Evolutionary conservation across 1,140 invertebrate species (phyloP).

Genomic region (Apis florea): DNA sequence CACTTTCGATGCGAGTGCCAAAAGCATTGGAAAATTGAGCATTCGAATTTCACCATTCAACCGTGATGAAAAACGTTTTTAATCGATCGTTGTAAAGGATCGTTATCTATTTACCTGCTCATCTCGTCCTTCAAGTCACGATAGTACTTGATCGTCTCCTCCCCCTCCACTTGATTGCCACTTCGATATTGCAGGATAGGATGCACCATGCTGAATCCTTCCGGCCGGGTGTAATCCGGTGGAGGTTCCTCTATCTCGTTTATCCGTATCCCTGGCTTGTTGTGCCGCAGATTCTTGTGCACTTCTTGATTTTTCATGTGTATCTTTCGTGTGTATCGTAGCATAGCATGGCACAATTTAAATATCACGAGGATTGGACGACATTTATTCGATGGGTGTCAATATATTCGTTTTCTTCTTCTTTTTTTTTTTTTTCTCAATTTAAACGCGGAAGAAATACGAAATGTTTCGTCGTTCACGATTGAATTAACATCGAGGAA

Average conservation of each 20-base stretch:
- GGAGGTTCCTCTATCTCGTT: slow-evolving; percentile 81
- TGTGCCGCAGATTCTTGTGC: slow-evolving; percentile 85
- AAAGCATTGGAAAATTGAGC: slow-evolving; percentile 75
- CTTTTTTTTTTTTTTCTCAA: no score
- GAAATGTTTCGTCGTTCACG: no score
- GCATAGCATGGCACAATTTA: slow-evolving; percentile 4
- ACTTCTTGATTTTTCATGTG: slow-evolving; percentile 86
- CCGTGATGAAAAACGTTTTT: neutral
- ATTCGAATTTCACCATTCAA: slow-evolving; percentile 67
- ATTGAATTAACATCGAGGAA: no score
- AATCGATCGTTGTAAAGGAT: neutral
- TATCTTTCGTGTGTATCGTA: slow-evolving; percentile 79
- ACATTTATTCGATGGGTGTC: no score
- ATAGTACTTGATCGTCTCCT: slow-evolving; percentile 79
- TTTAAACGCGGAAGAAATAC: no score
- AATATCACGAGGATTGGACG: neutral
- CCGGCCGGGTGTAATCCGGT: slow-evolving; percentile 82
- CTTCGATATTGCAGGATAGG: slow-evolving; percentile 77
- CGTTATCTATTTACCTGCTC: slow-evolving; percentile 78
- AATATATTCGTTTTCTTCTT: no score
- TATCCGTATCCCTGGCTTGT: slow-evolving; percentile 82
- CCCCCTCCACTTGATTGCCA: slow-evolving; percentile 74
- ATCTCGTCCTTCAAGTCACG: slow-evolving; percentile 80
- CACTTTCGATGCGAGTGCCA: slow-evolving; percentile 79
- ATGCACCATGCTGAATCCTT: slow-evolving; percentile 83